These are phyloP conservation scores for Takifugu flavidus DNA, from an alignment of 2,113 vertebrate genomes.

Conservation along the genomic window DNA sequence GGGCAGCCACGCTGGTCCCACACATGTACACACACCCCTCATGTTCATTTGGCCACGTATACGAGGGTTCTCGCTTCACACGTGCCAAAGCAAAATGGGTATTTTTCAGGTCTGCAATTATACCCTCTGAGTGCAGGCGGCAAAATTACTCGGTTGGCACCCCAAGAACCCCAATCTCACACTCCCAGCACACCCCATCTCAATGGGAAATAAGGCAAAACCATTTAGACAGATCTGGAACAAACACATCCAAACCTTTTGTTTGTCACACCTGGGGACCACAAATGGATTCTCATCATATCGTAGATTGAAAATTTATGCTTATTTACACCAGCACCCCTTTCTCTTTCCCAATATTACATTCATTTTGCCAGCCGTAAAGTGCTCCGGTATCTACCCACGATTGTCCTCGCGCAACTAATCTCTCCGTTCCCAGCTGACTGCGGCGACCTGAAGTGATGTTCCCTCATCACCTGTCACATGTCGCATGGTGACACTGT, in stretches of 20 bases:
- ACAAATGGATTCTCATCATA: constrained; percentile 67
- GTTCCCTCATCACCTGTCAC: constrained; percentile 43
- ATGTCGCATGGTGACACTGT: constrained; percentile 17
- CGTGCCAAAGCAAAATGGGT: constrained; percentile 55
- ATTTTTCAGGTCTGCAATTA: constrained; percentile 71
- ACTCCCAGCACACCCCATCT: constrained; percentile 40
- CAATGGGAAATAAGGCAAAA: constrained; percentile 65
- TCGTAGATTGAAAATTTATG: constrained; percentile 67
- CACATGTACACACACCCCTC: constrained; percentile 17
- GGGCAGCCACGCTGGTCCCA: constrained; percentile 32
- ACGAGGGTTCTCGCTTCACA: constrained; percentile 26
- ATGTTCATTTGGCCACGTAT: constrained; percentile 29
- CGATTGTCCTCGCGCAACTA: constrained; percentile 33
- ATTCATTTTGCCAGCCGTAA: constrained; percentile 40
- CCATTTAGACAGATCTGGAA: constrained; percentile 64
- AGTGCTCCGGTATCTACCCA: constrained; percentile 38
- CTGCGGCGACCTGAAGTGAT: constrained; percentile 35
- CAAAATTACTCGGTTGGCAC: constrained; percentile 66
- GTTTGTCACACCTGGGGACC: constrained; percentile 72
- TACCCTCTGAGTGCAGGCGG: constrained; percentile 56
- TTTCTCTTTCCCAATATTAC: constrained; percentile 32
- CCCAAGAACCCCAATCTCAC: constrained; percentile 54
- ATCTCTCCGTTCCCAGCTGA: constrained; percentile 37
- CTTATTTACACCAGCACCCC: constrained; percentile 64
- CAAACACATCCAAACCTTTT: constrained; percentile 66